Percentiles rank a stretch among this genome's conserved stretches.
Evolutionary conservation across 2,797 vertebrate species (phyloP).

Genomic region (Lophius americanus): DNA sequence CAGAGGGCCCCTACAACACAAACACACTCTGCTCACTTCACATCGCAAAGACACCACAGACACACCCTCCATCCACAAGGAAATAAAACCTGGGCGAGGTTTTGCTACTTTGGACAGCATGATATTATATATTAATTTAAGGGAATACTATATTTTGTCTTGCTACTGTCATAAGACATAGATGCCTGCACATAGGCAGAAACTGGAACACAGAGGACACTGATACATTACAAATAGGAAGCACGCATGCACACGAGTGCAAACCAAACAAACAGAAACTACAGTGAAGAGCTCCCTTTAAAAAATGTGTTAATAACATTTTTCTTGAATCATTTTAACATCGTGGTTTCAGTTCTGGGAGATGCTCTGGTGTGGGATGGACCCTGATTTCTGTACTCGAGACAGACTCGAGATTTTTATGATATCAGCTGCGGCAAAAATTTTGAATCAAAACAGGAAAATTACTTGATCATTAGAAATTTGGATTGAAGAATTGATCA

Average conservation of each 20-base stretch:
- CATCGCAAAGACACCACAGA: neutral
- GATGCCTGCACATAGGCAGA: slow-evolving; percentile 27
- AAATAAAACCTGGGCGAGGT: too few species aligned
- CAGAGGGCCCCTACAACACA: slow-evolving; percentile 28
- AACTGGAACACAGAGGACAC: slow-evolving; percentile 59
- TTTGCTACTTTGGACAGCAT: neutral
- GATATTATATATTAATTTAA: too few species aligned
- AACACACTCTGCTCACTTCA: neutral
- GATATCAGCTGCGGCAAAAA: neutral
- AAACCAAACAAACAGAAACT: slow-evolving; percentile 14
- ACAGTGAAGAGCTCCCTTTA: too few species aligned
- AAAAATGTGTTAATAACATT: too few species aligned
- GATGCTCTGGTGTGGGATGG: neutral
- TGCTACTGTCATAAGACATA: slow-evolving; percentile 35
- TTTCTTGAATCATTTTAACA: too few species aligned
- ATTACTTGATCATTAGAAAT: neutral
- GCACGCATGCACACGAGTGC: slow-evolving; percentile 2
- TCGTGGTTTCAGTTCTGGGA: too few species aligned
- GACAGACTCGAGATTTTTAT: neutral
- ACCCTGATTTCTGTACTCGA: neutral
- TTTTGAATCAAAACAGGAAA: neutral
- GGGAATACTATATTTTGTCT: too few species aligned
- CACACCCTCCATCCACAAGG: neutral
- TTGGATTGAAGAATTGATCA: too few species aligned
- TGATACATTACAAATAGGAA: slow-evolving; percentile 20